Evolutionary conservation across 2,888 invertebrate species (phyloP).

Genomic region (Theretra japonica): DNA sequence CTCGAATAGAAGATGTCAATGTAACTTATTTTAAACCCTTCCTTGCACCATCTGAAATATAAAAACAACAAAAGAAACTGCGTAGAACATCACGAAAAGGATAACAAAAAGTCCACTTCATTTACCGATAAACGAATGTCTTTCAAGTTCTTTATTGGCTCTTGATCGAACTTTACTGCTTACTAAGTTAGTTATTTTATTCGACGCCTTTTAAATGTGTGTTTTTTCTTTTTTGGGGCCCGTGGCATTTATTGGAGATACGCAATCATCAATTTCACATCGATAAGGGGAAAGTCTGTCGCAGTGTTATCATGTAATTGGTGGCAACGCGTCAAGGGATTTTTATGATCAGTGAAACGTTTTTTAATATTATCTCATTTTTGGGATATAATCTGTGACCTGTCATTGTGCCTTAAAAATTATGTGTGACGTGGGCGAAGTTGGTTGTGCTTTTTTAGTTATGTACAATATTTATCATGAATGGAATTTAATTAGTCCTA

Average conservation of each 20-base stretch:
- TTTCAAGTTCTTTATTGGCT: conserved; percentile 18
- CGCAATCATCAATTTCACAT: conserved; percentile 30
- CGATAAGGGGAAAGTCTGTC: conserved; percentile 29
- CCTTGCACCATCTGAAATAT: neutral
- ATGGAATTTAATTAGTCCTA: too few species aligned
- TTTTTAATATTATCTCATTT: conserved; percentile 4
- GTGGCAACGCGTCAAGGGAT: conserved; percentile 9
- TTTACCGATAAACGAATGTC: neutral
- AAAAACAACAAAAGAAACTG: neutral
- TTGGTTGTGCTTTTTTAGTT: conserved; percentile 3
- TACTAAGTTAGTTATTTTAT: conserved; percentile 24
- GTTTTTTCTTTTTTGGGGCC: neutral
- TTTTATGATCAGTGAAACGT: conserved; percentile 34
- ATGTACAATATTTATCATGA: too few species aligned
- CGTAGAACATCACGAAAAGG: neutral
- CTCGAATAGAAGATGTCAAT: too few species aligned
- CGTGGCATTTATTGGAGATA: conserved; percentile 15
- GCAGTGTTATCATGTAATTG: conserved; percentile 13
- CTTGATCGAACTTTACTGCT: neutral
- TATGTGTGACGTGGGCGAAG: neutral
- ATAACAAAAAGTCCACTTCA: conserved; percentile 1
- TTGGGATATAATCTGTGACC: neutral
- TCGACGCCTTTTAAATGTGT: conserved; percentile 16
- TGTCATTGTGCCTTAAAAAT: neutral
- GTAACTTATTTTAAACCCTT: too few species aligned